Percentiles rank a stretch among this genome's conserved stretches.
phyloP scores from a whole-genome alignment of 2,888 invertebrate species.

The Stegana nigrithorax region DNA sequence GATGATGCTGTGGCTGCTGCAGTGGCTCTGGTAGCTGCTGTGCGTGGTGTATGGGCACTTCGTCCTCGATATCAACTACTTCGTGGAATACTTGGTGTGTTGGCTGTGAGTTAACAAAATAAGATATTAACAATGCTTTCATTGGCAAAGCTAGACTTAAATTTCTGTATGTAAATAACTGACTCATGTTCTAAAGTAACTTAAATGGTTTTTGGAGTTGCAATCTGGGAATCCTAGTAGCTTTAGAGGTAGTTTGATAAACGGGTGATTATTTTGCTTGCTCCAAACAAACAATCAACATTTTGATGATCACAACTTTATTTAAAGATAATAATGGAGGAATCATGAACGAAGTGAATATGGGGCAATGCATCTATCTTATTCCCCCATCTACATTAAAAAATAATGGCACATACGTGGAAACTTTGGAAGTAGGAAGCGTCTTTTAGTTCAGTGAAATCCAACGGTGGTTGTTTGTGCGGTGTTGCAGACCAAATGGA shows the following conservation, averaged over 20 bases:
- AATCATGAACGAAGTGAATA: too few species aligned
- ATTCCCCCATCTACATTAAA: neutral
- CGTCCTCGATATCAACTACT: slow-evolving; percentile 50
- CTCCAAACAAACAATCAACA: too few species aligned
- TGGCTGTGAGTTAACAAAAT: slow-evolving; percentile 42
- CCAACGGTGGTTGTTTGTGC: slow-evolving; percentile 83
- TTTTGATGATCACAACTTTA: too few species aligned
- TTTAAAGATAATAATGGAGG: too few species aligned
- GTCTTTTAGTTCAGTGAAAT: slow-evolving; percentile 79
- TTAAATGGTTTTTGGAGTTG: neutral
- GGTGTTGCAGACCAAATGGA: slow-evolving; percentile 88
- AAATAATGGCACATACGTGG: slow-evolving; percentile 51
- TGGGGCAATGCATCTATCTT: too few species aligned
- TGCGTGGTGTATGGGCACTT: slow-evolving; percentile 53
- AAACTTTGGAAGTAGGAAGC: slow-evolving; percentile 66
- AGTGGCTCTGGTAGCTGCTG: too few species aligned
- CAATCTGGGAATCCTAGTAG: too few species aligned
- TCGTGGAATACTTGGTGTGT: slow-evolving; percentile 56
- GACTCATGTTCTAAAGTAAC: too few species aligned
- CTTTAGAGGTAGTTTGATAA: too few species aligned
- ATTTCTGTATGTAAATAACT: too few species aligned
- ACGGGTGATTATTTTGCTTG: too few species aligned
- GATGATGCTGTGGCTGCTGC: slow-evolving; percentile 46
- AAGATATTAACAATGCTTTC: neutral
- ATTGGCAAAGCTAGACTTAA: too few species aligned